phyloP scores from a whole-genome alignment of 2,888 invertebrate species.

The Orthonychiurus folsomi region DNA sequence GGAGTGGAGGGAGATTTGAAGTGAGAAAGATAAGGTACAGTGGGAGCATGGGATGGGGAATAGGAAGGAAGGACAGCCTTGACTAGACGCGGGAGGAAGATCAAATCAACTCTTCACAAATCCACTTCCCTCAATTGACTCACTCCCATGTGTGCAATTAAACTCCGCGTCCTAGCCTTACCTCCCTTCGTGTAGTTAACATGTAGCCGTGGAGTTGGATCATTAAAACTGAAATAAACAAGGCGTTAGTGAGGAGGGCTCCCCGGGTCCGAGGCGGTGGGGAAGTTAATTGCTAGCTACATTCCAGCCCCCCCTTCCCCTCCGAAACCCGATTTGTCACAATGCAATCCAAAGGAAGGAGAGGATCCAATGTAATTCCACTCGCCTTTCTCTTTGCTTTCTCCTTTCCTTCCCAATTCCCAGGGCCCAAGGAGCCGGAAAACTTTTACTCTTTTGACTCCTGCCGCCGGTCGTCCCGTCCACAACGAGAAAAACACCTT shows the following conservation, averaged over 20 bases:
- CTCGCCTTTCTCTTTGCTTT: not conserved
- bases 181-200: constrained; percentile 19
- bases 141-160: constrained; percentile 21
- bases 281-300: constrained; percentile 21
- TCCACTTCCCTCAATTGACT: constrained; percentile 15
- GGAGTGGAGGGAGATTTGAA: not conserved
- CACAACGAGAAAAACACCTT: not conserved
- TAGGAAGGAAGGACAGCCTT: constrained; percentile 4
- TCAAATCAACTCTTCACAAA: constrained; percentile 13
- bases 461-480: not conserved
- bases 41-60: not conserved
- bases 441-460: not conserved
- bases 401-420: constrained; percentile 3
- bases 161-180: constrained; percentile 20
- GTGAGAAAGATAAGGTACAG: not conserved
- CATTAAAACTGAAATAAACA: constrained; percentile 23
- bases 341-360: not conserved
- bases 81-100: constrained; percentile 6
- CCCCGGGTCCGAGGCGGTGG: too few species aligned
- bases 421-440: not conserved
- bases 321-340: not conserved
- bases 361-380: not conserved
- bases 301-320: constrained; percentile 11
- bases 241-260: constrained; percentile 13
- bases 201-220: constrained; percentile 16